Conservation (phyloP, 2,113 vertebrate species). For the Fulica atra region DNA sequence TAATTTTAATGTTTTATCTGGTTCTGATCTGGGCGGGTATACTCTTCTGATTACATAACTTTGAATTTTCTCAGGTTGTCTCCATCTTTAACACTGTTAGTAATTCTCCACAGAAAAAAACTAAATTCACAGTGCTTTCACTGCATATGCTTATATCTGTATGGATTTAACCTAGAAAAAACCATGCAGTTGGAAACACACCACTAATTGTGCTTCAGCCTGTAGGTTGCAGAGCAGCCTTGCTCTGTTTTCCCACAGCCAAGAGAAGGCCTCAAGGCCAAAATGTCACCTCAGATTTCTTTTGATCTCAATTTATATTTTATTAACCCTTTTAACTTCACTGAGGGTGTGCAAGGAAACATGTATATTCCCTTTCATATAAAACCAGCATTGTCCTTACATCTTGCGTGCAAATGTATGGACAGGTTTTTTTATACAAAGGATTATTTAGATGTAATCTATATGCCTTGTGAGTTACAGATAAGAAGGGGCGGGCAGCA, state of each 20-base stretch:
- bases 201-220: conserved; percentile 41
- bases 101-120: background rate
- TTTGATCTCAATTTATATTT: conserved; percentile 68
- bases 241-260: conserved; percentile 60
- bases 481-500: conserved; percentile 44
- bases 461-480: conserved; percentile 36
- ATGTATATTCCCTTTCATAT: conserved; percentile 56
- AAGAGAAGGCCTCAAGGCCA: conserved; percentile 66
- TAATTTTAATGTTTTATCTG: background rate
- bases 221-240: conserved; percentile 39
- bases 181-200: background rate
- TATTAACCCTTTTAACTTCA: conserved; percentile 70
- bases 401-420: conserved; percentile 66
- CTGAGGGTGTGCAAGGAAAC: conserved; percentile 46
- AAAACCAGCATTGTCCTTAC: conserved; percentile 50
- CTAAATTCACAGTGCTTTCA: background rate
- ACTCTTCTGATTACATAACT: background rate
- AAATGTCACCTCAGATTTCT: conserved; percentile 66
- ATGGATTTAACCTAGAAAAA: background rate
- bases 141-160: background rate
- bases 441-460: conserved; percentile 65
- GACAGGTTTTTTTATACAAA: conserved; percentile 57
- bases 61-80: background rate
- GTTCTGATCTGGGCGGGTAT: background rate
- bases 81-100: background rate